Base-by-base conservation (phyloP, 2,797 vertebrate genomes). In the Coreius guichenoti region DNA sequence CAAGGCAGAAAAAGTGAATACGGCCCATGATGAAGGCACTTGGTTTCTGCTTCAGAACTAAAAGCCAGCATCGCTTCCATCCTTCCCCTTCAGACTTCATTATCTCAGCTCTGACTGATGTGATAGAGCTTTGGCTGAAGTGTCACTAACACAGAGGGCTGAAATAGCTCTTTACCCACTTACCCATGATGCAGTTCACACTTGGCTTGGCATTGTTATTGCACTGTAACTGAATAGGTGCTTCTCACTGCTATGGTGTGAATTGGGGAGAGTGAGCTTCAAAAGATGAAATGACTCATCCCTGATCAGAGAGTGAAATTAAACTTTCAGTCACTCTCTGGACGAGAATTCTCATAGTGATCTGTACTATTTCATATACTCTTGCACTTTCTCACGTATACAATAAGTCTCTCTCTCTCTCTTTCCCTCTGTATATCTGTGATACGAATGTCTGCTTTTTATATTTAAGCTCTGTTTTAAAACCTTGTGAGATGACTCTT, bases 11-110 rank as follows among this genome's bases (percentile, higher is more conserved):
- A 86, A 87, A 89, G 89, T 89, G 87, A 87, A 93, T 92, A 88
- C 89, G 82, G 68, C 85, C 92, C 88, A 88, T 89, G 87, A 88
- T 77, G 83, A 89, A 43, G 68, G 84, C 75, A 17, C 80, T 88
- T 75, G 29, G 80, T 90, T 89, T 56, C 43, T 83, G 86, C 89
- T 92, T 89, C 87, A 84, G 86, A 91, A 82, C 91, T 86, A 89
- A 89, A 74, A 82, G 67, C 86, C 90, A 91, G 90, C 93, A 93
- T 92, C 91, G 92, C 89, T 93, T 92, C 88, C 88, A 77, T 79
- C 81, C 86, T 47, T 80, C 82, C 88, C 81, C 90, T 90, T 86
- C 90, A 88, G 87, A 92, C 87, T 82, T 90, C 86, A 86, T 91
- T 88, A 86, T 88, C 90, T 91, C 80, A 90, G 83, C 86, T 89